These are phyloP conservation scores for Penaeus vannamei DNA, from an alignment of 1,140 invertebrate genomes.

Conservation along the genomic window DNA sequence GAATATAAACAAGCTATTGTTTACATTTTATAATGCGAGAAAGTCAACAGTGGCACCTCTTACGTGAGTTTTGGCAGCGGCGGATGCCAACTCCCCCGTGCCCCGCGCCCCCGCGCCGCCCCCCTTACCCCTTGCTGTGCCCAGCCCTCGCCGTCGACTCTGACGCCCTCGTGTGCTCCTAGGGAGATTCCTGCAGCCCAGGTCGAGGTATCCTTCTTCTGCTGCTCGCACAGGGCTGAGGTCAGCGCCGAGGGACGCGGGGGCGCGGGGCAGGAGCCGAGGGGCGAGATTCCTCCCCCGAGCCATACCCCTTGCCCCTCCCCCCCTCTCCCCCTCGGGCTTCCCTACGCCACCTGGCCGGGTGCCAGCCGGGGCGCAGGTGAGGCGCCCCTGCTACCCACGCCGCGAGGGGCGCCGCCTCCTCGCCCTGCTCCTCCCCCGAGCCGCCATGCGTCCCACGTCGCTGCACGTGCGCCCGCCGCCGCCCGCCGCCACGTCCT, in stretches of 20 bases:
- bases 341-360: slow-evolving; percentile 33
- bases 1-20: too few species aligned
- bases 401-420: neutral
- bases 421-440: neutral
- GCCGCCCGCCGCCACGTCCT: neutral
- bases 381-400: slow-evolving; percentile 26
- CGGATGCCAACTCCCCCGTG: slow-evolving; percentile 20
- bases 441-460: neutral
- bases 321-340: neutral
- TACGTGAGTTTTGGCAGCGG: slow-evolving; percentile 4
- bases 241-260: too few species aligned
- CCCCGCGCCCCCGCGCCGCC: neutral
- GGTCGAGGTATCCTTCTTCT: too few species aligned
- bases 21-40: too few species aligned
- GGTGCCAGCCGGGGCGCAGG: slow-evolving; percentile 26
- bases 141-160: too few species aligned
- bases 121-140: too few species aligned
- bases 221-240: too few species aligned
- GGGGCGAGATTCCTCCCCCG: too few species aligned
- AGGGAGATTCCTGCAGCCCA: too few species aligned
- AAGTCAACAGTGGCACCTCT: too few species aligned
- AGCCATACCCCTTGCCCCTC: neutral
- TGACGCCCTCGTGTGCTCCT: too few species aligned
- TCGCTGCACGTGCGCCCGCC: neutral
- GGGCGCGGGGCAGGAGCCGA: too few species aligned